Base-by-base conservation (phyloP, 2,113 vertebrate species). In the Terrapene triunguis region DNA sequence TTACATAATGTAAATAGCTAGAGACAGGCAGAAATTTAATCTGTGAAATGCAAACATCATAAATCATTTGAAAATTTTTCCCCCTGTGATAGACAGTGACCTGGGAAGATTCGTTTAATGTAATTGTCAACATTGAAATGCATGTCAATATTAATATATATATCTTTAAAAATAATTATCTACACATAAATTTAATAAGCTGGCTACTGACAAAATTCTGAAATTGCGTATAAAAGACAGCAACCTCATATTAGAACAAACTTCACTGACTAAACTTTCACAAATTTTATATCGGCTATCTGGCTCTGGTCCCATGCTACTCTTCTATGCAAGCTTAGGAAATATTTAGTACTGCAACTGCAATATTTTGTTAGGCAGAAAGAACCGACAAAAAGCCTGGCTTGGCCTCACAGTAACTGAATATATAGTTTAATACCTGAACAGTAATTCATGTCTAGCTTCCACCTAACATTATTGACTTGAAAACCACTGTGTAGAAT, bases 111-210 rank as follows among this genome's bases (percentile, higher is more conserved):
- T 88, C 0, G 59, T 80, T 42, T 93, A 96, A 97, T 94, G 2
- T n/a, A 50, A 93, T 96, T 95, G 83, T 96, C 53, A 87, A 83
- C 87, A 92, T 89, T 87, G 96, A 92, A 94, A 94, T 92, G 32
- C 65, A 8, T 93, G 93, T 94, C 92, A 94, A 85, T 92, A 94
- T 89, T 93, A 93, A 95, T 97, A 88, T 53, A 76, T 76, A 81
- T 94, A 5, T 92, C 22, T 94, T 90, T 93, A 54, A 97, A 98
- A 97, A 89, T 93, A 94, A 97, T 98, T 97, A 94, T 25, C 13
- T 91, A 81, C 29, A 69, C 80, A 90, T 9, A 95, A 89, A 98
- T 95, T n/a, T 89, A 97, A 97, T 97, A 94, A 97, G 90, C 16
- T 89, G 22, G 44, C 51, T 97, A 59, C 91, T 89, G 89, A 87